Evolutionary conservation across 2,113 vertebrate species (phyloP).

Genomic region (Microcebus griseorufus): DNA sequence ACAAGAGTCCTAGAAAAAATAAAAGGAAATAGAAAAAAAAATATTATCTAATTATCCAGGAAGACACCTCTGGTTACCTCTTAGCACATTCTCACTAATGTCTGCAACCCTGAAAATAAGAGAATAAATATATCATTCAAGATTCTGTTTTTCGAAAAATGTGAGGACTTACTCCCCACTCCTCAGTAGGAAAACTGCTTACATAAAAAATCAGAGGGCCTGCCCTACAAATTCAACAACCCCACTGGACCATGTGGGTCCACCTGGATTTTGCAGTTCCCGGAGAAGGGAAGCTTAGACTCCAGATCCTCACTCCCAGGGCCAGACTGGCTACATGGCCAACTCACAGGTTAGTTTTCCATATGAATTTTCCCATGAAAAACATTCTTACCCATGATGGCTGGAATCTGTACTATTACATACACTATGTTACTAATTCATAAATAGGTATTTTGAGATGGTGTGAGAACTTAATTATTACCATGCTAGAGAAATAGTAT

Average conservation of each 20-base stretch:
- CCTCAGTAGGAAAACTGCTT: background rate
- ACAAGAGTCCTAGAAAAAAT: background rate
- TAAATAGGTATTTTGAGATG: background rate
- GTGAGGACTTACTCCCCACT: background rate
- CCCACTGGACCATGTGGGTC: rapidly evolving
- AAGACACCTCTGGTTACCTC: background rate
- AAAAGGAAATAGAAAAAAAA: background rate
- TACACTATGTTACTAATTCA: background rate
- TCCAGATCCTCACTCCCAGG: background rate
- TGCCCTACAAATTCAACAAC: background rate
- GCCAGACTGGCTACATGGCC: background rate
- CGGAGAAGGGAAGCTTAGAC: background rate
- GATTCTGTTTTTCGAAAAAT: background rate
- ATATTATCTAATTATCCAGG: background rate
- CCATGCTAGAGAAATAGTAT: background rate
- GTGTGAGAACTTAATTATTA: background rate
- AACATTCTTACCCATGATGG: background rate
- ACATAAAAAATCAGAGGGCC: background rate
- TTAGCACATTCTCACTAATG: background rate
- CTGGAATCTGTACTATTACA: background rate
- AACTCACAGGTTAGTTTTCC: background rate
- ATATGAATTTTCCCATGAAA: background rate
- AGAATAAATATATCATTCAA: background rate
- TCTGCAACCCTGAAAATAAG: background rate
- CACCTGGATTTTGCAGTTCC: background rate